Evolutionary conservation across 2,888 invertebrate genomes (phyloP).

Genomic region (Pseudococcus jackbeardsleyi): DNA sequence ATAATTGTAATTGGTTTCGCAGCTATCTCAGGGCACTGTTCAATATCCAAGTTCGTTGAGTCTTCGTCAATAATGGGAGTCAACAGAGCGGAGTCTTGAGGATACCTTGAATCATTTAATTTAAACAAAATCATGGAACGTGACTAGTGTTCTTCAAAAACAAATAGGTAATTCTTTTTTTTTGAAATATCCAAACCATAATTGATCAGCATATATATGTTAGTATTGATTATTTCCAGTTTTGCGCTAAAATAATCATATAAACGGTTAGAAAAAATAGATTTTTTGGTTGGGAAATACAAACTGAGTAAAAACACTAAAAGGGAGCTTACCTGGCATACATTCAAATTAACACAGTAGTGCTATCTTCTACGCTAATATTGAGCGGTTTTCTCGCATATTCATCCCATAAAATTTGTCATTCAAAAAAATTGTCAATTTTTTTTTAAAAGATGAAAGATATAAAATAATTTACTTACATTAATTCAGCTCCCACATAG

Average conservation of each 20-base stretch:
- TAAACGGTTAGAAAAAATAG: conserved; percentile 1
- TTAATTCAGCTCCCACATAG: conserved; percentile 73
- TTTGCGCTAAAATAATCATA: conserved; percentile 69
- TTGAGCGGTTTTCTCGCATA: conserved; percentile 82
- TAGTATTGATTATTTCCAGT: conserved; percentile 72
- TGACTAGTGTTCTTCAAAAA: conserved; percentile 76
- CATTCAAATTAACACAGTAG: conserved; percentile 85
- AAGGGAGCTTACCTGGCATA: conserved; percentile 72
- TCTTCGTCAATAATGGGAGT: conserved; percentile 72
- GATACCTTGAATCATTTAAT: conserved; percentile 70
- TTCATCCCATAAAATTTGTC: conserved; percentile 85
- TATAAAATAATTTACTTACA: conserved; percentile 68
- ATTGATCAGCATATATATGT: conserved; percentile 80
- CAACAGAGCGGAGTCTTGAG: conserved; percentile 74
- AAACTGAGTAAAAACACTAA: background rate
- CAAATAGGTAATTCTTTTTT: conserved; percentile 72
- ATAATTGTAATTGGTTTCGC: conserved; percentile 75
- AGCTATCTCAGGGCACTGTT: conserved; percentile 74
- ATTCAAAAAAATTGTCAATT: conserved; percentile 68
- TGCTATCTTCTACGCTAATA: conserved; percentile 79
- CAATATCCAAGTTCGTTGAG: conserved; percentile 70
- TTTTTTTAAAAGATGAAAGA: background rate
- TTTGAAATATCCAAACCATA: conserved; percentile 77
- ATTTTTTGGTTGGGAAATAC: background rate
- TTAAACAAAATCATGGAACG: conserved; percentile 70